phyloP scores from a whole-genome alignment of 1,140 invertebrate genomes.

The Hylyphantes graminicola region DNA sequence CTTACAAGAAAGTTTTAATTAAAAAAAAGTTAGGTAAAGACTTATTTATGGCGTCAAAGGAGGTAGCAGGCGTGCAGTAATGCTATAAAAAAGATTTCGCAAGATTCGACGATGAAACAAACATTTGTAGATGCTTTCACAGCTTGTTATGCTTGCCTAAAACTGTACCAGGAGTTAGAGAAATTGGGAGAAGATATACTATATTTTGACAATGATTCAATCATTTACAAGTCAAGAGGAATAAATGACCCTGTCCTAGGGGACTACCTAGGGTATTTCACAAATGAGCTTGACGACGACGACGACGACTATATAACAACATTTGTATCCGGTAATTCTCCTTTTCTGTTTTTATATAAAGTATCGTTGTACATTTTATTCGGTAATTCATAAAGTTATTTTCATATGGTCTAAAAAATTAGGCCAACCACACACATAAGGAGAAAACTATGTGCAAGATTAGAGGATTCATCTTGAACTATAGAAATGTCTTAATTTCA shows the following conservation, averaged over 20 bases:
- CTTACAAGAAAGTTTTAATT: too few relatives aligned
- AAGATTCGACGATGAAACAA: too few relatives aligned
- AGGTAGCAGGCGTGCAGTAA: too few relatives aligned
- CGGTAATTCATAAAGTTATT: not conserved
- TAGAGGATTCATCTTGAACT: too few relatives aligned
- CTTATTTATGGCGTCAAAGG: too few relatives aligned
- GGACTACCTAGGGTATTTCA: slow-evolving; percentile 8
- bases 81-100: too few relatives aligned
- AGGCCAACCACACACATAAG: not conserved
- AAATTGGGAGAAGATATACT: not conserved
- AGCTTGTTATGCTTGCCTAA: too few relatives aligned
- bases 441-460: slow-evolving; percentile 4
- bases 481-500: too few relatives aligned
- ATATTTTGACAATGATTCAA: slow-evolving; percentile 4
- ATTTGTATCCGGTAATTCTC: not conserved
- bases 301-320: not conserved
- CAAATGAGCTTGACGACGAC: not conserved
- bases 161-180: slow-evolving; percentile 11
- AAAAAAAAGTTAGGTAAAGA: too few relatives aligned
- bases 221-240: not conserved
- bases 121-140: too few relatives aligned
- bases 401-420: slow-evolving; percentile 3
- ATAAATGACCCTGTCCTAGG: not conserved
- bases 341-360: not conserved
- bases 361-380: not conserved